phyloP scores from a whole-genome alignment of 2,113 vertebrate species.

The Psophia crepitans region DNA sequence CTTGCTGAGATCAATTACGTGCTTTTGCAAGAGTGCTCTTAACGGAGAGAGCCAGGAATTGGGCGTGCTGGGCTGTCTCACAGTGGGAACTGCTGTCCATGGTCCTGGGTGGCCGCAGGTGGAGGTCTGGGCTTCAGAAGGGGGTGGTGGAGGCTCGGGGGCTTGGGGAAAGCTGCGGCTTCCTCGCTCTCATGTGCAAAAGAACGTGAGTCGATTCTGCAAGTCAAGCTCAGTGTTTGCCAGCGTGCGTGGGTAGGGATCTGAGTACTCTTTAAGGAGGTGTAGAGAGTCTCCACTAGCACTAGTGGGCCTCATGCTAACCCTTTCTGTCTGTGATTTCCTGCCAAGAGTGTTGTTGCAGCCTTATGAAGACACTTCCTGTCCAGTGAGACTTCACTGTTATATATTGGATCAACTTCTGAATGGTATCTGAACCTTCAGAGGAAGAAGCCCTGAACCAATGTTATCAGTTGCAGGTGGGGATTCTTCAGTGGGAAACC shows the following conservation, averaged over 20 bases:
- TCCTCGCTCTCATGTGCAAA: rapidly evolving
- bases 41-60: rapidly evolving
- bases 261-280: rapidly evolving
- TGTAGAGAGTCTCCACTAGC: rapidly evolving
- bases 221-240: rapidly evolving
- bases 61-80: rapidly evolving
- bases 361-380: background rate
- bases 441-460: background rate
- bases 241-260: rapidly evolving
- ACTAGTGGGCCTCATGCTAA: rapidly evolving
- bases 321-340: background rate
- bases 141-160: background rate
- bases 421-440: background rate
- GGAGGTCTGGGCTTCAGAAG: background rate
- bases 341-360: background rate
- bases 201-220: rapidly evolving
- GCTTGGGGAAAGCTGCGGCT: rapidly evolving
- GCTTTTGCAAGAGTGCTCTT: rapidly evolving
- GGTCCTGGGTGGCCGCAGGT: background rate
- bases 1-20: rapidly evolving
- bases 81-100: conserved; percentile 39
- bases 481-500: background rate
- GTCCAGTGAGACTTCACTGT: background rate
- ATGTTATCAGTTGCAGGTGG: background rate
- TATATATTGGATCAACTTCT: background rate